Evolutionary conservation across 1,140 invertebrate genomes (phyloP), one percentile per base, ranked within the genome.

Genomic region (Acyrthosiphon pisum): DNA sequence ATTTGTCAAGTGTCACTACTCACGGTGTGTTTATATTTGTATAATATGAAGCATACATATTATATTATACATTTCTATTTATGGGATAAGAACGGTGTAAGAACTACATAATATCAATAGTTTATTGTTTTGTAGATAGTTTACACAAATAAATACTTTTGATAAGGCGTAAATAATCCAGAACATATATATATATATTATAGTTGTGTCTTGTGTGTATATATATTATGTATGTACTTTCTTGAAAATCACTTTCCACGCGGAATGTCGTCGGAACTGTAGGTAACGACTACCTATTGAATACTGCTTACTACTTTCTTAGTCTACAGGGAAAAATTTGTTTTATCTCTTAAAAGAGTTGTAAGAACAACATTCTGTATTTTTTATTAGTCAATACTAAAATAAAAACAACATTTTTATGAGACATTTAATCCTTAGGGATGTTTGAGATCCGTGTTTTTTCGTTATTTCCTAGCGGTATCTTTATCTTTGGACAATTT

Each of bases 401-500:
- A 83, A 83, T 83, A 83, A 83, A 41, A 86, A 44, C 83, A 84
- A n/a, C 84, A 18, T 86, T 46, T 48, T 88, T 88, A 88, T 41
- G 30, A 88, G 86, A 88, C 86, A 87, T n/a, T 30, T 48, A 87
- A 48, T n/a, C 44, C 46, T 87, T 20, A 48, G 44, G 44, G 84
- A 87, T 87, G 2, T 88, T 88, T 48, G 26, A 50, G 7, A 88
- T 48, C 44, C 18, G 20, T 48, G 20, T 48, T 88, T 88, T 88
- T 87, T 48, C 46, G 44, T 48, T 41, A 48, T 87, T 87, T 50
- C 46, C 46, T 48, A 88, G 18, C 30, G 18, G n/a, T 35, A 9
- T 35, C 46, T 87, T 46, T 86, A n/a, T 46, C 18, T 14, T 41
- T 84, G 3, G 0, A 84, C 7, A 26, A 84, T 84, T 84, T 84